A percentile compares a stretch with the other conserved stretches of the same genome.
Conservation (phyloP, 2,113 vertebrate genomes). For the Cheirogaleus medius region DNA sequence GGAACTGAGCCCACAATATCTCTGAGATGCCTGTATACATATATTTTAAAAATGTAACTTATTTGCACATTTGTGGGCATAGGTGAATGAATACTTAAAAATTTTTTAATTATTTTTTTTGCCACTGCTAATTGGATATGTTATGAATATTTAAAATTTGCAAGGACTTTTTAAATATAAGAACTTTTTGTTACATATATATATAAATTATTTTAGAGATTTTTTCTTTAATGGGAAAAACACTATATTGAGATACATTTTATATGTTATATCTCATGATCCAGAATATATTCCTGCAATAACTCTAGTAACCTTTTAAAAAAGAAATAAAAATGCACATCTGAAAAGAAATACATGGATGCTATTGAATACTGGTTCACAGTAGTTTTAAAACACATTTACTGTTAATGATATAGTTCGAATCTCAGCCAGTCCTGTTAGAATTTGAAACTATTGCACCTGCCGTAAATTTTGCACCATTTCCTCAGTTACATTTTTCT, state of each 20-base stretch:
- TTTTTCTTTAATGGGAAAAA: background rate
- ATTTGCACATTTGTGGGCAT: background rate
- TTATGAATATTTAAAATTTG: background rate
- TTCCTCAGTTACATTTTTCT: background rate
- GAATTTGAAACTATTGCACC: background rate
- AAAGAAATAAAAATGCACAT: background rate
- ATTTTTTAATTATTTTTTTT: background rate
- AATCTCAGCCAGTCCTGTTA: background rate
- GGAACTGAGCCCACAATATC: too few relatives aligned
- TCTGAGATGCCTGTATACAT: background rate
- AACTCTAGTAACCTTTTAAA: background rate
- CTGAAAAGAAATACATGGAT: background rate
- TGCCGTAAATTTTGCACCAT: background rate
- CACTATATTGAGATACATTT: background rate
- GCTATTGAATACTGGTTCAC: background rate
- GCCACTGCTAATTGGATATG: too few relatives aligned
- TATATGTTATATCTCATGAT: background rate
- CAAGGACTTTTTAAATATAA: background rate
- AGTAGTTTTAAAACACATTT: background rate
- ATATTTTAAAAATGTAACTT: background rate
- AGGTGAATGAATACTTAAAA: background rate
- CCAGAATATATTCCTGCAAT: background rate
- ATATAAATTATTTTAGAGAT: background rate
- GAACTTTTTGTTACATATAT: background rate
- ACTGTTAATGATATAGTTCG: background rate